A percentile compares a stretch with the other conserved stretches of the same genome.
Conservation (phyloP, 2,113 vertebrate genomes). For the Phrynosoma blainvillii region DNA sequence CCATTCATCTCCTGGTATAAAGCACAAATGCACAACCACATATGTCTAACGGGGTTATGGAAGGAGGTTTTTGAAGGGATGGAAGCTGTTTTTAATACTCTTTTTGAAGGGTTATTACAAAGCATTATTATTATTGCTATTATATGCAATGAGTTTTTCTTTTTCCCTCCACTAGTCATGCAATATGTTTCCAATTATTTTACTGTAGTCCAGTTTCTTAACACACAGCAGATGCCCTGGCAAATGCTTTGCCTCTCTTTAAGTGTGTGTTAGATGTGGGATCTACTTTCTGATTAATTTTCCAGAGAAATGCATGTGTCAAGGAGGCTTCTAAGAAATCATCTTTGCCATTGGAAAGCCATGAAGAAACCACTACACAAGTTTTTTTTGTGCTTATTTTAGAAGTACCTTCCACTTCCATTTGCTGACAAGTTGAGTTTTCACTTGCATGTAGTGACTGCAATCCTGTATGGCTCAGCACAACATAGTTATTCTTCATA, state of each 20-base stretch:
- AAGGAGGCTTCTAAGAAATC: constrained; percentile 40
- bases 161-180: background rate
- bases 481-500: no score
- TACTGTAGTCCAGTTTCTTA: constrained; percentile 31
- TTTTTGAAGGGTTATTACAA: constrained; percentile 41
- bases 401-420: background rate
- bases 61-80: constrained; percentile 16
- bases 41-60: constrained; percentile 43
- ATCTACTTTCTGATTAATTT: constrained; percentile 48
- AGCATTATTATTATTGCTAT: constrained; percentile 26
- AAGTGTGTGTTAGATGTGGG: constrained; percentile 41
- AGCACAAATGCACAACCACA: background rate
- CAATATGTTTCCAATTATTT: constrained; percentile 61
- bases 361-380: constrained; percentile 36
- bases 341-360: constrained; percentile 33
- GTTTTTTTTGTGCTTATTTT: background rate
- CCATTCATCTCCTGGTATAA: background rate
- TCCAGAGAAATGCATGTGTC: constrained; percentile 42
- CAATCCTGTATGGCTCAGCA: no score
- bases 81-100: constrained; percentile 21
- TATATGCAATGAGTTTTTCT: constrained; percentile 20
- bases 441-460: background rate
- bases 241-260: constrained; percentile 44
- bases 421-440: background rate
- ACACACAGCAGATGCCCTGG: constrained; percentile 33